Evolutionary conservation across 2,113 vertebrate genomes (phyloP).

Genomic region (Engystomops pustulosus): DNA sequence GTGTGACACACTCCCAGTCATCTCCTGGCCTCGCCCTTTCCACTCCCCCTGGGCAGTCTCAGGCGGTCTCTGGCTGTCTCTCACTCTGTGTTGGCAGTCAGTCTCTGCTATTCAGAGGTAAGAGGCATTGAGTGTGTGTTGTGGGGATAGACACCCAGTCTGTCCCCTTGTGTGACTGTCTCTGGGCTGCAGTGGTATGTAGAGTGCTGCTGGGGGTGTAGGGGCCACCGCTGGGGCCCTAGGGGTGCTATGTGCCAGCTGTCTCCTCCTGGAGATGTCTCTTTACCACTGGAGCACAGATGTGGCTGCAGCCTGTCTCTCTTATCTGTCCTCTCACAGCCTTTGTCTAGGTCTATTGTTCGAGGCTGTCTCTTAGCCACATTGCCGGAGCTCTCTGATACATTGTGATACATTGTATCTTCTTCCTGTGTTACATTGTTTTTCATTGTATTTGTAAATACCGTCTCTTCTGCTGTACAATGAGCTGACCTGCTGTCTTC

Average conservation of each 20-base stretch:
- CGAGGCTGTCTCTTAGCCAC: background rate
- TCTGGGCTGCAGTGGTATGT: background rate
- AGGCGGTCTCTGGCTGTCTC: conserved; percentile 33
- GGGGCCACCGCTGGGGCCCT: background rate
- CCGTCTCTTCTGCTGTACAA: conserved; percentile 5
- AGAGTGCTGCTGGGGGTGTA: background rate
- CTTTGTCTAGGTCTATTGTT: background rate
- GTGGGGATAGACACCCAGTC: too few species aligned
- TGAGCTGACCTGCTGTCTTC: background rate
- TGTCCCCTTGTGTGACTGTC: conserved; percentile 4
- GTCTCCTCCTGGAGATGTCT: background rate
- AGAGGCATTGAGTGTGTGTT: conserved; percentile 21
- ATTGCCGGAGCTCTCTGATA: background rate
- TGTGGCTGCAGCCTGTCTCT: background rate
- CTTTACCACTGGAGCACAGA: background rate
- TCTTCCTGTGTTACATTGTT: background rate
- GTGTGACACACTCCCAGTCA: conserved; percentile 25
- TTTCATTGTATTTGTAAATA: background rate
- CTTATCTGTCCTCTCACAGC: background rate
- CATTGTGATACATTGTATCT: background rate
- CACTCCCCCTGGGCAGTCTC: conserved; percentile 47
- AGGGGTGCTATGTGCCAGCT: background rate
- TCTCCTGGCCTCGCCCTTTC: conserved; percentile 8
- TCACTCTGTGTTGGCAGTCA: conserved; percentile 32
- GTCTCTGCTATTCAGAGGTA: conserved; percentile 53